Conservation (phyloP, 2,888 invertebrate genomes). For the Acleris literana region DNA sequence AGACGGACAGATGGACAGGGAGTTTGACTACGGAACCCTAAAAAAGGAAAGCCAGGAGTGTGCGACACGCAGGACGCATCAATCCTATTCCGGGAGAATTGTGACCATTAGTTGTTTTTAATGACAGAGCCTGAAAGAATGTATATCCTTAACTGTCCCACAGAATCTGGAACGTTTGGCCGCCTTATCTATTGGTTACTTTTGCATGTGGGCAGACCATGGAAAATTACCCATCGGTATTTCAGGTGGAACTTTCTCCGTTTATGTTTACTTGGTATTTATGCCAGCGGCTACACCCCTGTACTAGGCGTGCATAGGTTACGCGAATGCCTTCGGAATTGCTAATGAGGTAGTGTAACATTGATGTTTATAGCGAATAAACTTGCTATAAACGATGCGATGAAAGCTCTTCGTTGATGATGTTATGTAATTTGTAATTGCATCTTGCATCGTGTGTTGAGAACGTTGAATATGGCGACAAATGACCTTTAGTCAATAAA, state of each 20-base stretch:
- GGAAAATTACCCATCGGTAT: constrained; percentile 63
- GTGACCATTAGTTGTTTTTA: too few species aligned
- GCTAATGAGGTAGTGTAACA: constrained; percentile 18
- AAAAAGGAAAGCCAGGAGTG: too few species aligned
- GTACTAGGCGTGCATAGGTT: constrained; percentile 28
- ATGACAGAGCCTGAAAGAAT: too few species aligned
- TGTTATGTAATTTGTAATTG: constrained; percentile 2
- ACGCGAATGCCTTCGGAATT: constrained; percentile 11
- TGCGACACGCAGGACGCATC: too few species aligned
- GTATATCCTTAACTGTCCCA: too few species aligned
- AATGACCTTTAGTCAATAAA: too few species aligned
- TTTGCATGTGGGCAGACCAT: constrained; percentile 45
- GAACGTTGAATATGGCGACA: too few species aligned
- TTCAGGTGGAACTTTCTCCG: constrained; percentile 78
- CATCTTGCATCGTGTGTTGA: background rate
- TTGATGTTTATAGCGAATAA: constrained; percentile 14
- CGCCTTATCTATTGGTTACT: constrained; percentile 20
- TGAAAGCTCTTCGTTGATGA: background rate
- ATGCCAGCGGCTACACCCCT: constrained; percentile 67
- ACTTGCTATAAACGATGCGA: background rate
- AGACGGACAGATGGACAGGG: too few species aligned
- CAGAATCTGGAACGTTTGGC: too few species aligned
- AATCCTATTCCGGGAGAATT: too few species aligned
- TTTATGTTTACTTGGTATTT: constrained; percentile 73
- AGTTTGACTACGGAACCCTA: too few species aligned